Conservation (phyloP, 2,113 vertebrate genomes). For the Pomatorhinus ruficollis region DNA sequence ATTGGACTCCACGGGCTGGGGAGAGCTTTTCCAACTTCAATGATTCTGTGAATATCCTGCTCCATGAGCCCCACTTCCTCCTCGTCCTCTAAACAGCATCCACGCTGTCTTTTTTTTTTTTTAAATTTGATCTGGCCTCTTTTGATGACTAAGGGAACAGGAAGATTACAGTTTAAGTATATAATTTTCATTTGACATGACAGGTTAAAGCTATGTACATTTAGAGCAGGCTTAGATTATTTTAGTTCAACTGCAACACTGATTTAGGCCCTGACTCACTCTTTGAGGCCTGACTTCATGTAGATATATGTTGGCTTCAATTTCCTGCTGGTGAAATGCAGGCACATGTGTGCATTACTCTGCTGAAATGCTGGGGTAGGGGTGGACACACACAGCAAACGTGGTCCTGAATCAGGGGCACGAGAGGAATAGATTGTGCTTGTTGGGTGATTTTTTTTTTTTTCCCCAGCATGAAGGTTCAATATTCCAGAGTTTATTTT, state of each 20-base stretch:
- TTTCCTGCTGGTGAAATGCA: background rate
- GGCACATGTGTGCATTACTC: background rate
- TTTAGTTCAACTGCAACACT: slow-evolving; percentile 5
- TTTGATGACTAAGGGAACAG: slow-evolving; percentile 35
- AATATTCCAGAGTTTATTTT: background rate
- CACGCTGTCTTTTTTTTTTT: background rate
- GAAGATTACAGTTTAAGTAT: slow-evolving; percentile 49
- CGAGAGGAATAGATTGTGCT: background rate
- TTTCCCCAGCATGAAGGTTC: background rate
- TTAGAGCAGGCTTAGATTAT: slow-evolving; percentile 21
- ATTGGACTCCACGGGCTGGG: fast-evolving
- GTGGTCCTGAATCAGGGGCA: background rate
- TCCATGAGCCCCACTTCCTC: background rate
- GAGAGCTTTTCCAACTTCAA: background rate
- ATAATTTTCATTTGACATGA: slow-evolving; percentile 53
- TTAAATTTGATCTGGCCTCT: background rate
- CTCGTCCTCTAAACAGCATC: background rate
- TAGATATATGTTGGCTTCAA: background rate
- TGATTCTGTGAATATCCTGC: background rate
- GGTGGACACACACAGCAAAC: background rate
- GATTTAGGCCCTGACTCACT: slow-evolving; percentile 28
- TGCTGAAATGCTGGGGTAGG: background rate
- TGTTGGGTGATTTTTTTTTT: background rate
- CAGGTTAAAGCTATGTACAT: slow-evolving; percentile 40
- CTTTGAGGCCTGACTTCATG: background rate